These are phyloP conservation scores for Trypoxylon attenuatum DNA, from an alignment of 2,888 invertebrate genomes.

Conservation along the genomic window DNA sequence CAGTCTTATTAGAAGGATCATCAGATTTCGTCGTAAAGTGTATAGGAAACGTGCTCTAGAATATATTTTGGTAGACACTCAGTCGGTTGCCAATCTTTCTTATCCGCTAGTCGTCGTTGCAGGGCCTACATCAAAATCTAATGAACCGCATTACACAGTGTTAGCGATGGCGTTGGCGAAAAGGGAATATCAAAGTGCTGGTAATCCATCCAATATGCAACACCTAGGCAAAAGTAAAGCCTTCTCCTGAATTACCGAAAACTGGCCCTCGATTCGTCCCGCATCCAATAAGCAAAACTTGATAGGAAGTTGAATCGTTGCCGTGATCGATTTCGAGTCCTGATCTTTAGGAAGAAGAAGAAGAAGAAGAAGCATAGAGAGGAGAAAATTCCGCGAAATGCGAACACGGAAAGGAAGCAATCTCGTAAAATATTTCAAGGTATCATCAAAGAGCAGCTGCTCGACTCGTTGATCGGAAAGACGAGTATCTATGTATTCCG, in stretches of 20 bases:
- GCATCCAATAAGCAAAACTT: no score
- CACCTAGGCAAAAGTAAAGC: no score
- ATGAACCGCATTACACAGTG: no score
- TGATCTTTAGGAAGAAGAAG: no score
- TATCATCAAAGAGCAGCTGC: background rate
- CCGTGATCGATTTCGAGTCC: background rate
- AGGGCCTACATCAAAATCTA: background rate
- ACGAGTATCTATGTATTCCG: slow-evolving; percentile 1
- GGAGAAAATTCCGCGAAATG: no score
- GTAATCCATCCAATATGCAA: no score
- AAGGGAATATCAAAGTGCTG: no score
- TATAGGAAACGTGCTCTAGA: slow-evolving; percentile 32
- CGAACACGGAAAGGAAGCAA: no score
- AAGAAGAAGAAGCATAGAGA: no score
- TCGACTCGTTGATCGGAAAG: background rate
- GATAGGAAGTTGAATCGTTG: background rate
- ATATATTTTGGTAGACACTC: slow-evolving; percentile 24
- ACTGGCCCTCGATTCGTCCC: no score
- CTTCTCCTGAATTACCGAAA: no score
- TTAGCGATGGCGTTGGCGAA: no score
- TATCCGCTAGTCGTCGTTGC: slow-evolving; percentile 16
- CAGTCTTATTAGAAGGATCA: slow-evolving; percentile 36
- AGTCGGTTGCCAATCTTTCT: slow-evolving; percentile 16
- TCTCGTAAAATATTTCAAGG: background rate
- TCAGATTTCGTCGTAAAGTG: slow-evolving; percentile 12